Evolutionary conservation across 2,113 vertebrate species (phyloP), one percentile per base, ranked within the genome.

Genomic region (Sprattus sprattus): DNA sequence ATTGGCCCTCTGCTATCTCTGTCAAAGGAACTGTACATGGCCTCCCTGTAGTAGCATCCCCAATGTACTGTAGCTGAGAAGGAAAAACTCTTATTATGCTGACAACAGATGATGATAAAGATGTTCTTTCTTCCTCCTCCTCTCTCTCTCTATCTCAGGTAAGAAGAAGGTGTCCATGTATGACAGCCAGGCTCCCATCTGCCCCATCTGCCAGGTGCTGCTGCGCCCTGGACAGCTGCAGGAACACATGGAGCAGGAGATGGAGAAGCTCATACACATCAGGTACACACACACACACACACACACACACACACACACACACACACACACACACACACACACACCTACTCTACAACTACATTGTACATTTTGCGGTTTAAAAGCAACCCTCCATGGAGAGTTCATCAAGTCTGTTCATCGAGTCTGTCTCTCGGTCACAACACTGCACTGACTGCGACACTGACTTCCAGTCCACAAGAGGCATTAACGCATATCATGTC

Each of bases 211-310:
- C 92, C 97, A 99, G 93, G 97, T 99, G 67, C 94, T 99, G 88
- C 96, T 99, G 90, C 95, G 98, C 90, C 98, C 98, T 0, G 97
- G 97, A 83, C 98, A 99, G 90, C 92, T 99, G 39, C 98, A 98
- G 90, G 98, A 99, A 46, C 98, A 99, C 94, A 99, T 99, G 98
- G 98, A 99, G 88, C 98, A 99, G 83, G 98, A 99, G 93, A 95
- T 99, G 89, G 98, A 99, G 90, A 95, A 98, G 92, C 96, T 99
- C 92, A 96, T 97, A 0, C 94, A 96, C 84, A 91, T 97, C 93
- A 98, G 98, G 98, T 99, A 97, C 92, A 93, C 2, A 25, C 81
- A 47, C 13, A 81, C 39, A 81, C n/a, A 49, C 84, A 86, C 80
- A 50, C 50, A 45, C 78, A 71, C 75, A 39, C 45, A 25, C 75